Conservation (phyloP, 1,140 invertebrate species). For the Antheraea pernyi region DNA sequence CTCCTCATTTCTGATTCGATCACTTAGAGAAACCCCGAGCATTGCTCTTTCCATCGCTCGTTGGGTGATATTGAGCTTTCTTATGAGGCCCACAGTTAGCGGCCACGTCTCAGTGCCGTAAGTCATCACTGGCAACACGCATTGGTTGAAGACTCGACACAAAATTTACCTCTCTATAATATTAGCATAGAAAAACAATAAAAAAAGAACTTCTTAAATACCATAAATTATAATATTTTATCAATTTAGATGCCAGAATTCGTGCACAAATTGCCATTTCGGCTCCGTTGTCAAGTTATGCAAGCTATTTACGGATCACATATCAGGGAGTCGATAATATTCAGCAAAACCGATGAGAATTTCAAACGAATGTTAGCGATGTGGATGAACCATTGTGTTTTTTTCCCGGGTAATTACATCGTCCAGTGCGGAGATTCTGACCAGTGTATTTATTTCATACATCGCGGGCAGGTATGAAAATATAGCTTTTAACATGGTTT, state of each 20-base stretch:
- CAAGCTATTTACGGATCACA: slow-evolving; percentile 68
- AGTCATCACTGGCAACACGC: no score
- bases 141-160: no score
- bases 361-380: slow-evolving; percentile 66
- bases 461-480: slow-evolving; percentile 65
- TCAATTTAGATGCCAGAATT: slow-evolving; percentile 55
- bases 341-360: slow-evolving; percentile 61
- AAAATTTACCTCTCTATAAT: no score
- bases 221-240: no score
- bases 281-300: slow-evolving; percentile 65
- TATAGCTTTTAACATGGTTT: background rate
- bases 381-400: slow-evolving; percentile 69
- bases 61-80: no score
- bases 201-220: no score
- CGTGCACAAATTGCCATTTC: slow-evolving; percentile 52
- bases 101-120: no score
- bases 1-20: no score
- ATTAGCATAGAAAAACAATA: no score
- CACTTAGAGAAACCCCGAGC: no score
- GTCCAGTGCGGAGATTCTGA: slow-evolving; percentile 72
- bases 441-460: slow-evolving; percentile 75
- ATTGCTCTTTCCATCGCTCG: no score
- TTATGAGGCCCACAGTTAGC: no score
- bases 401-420: slow-evolving; percentile 75
- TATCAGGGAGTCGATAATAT: slow-evolving; percentile 67